Evolutionary conservation across 1,140 invertebrate species (phyloP), one percentile per base, ranked within the genome.

Genomic region (Camponotus vicinus): DNA sequence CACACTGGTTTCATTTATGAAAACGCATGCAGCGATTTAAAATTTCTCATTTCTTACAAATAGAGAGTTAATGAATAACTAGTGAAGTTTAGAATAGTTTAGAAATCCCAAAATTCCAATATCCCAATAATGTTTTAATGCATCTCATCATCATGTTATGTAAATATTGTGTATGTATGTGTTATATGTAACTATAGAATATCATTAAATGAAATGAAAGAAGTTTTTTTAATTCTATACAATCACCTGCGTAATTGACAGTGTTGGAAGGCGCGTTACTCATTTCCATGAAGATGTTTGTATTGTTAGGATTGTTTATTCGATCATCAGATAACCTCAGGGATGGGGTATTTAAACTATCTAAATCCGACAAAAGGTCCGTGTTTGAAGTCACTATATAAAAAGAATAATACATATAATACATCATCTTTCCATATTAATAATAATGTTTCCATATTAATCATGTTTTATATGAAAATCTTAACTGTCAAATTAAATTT

Each of bases 361-460:
- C 92, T 75, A 97, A 92, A 86, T 96, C 96, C 1, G 96, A 95
- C 57, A 97, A 90, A 78, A 97, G 94, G 94, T 97, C 97, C 11
- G 95, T 93, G 77, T 95, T 94, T 63, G 94, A 91, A 27, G 90
- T 59, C 42, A 83, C 92, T 93, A 52, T 52, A 5, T 49, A 63
- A 34, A 92, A 87, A 40, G 45, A 61, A 73, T 37, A 45, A 69
- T 42, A 64, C 21, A 13, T 80, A 73, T 52, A 55, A 69, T 2
- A 59, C 18, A 69, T 70, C 61, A 61, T 52, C 27, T 27, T 59
- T 73, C 49, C 0, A 67, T 49, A 49, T 21, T 59, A 18, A 75
- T 76, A 18, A 49, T 27, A 61, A 42, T 59, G 5, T 27, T 27
- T 27, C 27, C 27, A 27, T 27, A 5, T 71, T 57, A 73, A 61